Base-by-base conservation (phyloP, 2,797 vertebrate species). In the Chelon labrosus region DNA sequence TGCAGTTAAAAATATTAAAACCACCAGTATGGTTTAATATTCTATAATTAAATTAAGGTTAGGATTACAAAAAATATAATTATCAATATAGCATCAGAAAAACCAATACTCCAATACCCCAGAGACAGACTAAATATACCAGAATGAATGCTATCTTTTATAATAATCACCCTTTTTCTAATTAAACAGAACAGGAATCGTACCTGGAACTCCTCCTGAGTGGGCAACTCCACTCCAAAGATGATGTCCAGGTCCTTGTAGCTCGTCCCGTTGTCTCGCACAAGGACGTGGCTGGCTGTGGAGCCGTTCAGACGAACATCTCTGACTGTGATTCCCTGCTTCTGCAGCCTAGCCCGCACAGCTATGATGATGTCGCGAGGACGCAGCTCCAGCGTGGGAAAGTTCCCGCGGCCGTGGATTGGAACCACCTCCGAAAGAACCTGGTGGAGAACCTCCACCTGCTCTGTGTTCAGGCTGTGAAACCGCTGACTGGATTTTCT, bases 181-280 rank as follows among this genome's bases (percentile, higher is more conserved):
- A 65, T 4, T 17, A 49, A 49, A 1, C 20, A 44, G 9, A 10
- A 16, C 4, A 73, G 27, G 25, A 60, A 52, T 70, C 58, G 4
- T 80, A 94, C 93, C 82, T 99, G 97, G 85, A 99, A 99, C 83
- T 97, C 96, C 3, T 96, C 91, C 70, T 97, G 96, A 56, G 92
- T 95, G 71, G 96, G 95, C 81, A 99, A 90, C 67, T 97, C 96
- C 70, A 98, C 96, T 13, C 96, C 94, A 75, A 99, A 99, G 91
- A 98, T 98, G 85, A 99, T 95, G 86, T 99, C 98, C 73, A 99
- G 91, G 89, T 99, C 98, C 79, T 99, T 99, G 89, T 97, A 99
- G 80, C 92, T 96, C 22, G 96, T 97, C 50, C 97, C 96, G 3
- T 94, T 98, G 89, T 96, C 96, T 65, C 95, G 93, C 42, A 97